Evolutionary conservation across 2,113 vertebrate genomes (phyloP).

Genomic region (Brachionichthys hirsutus): DNA sequence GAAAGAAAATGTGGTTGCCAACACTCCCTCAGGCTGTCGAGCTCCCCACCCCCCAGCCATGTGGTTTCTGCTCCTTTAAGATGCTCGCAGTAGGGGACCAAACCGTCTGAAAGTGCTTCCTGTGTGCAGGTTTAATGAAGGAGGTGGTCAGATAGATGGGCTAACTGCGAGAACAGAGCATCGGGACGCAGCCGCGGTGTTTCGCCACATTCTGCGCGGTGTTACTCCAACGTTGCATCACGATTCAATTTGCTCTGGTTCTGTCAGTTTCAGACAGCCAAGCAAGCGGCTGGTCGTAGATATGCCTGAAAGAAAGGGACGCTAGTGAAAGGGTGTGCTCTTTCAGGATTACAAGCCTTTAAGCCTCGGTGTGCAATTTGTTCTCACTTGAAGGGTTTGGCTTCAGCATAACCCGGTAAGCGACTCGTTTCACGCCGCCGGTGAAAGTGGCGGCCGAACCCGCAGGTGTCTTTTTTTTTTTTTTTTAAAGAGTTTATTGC

Average conservation of each 20-base stretch:
- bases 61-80: slow-evolving; percentile 62
- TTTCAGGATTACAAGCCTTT: not conserved
- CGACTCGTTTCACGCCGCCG: slow-evolving; percentile 20
- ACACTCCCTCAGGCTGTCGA: slow-evolving; percentile 54
- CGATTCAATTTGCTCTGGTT: not conserved
- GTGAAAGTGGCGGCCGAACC: slow-evolving; percentile 34
- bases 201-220: slow-evolving; percentile 16
- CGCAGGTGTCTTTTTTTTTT: slow-evolving; percentile 64
- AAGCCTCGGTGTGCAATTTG: slow-evolving; percentile 1
- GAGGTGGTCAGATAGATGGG: slow-evolving; percentile 26
- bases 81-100: slow-evolving; percentile 38
- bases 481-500: slow-evolving; percentile 52
- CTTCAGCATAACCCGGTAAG: slow-evolving; percentile 3
- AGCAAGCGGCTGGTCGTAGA: not conserved
- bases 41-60: slow-evolving; percentile 52
- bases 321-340: slow-evolving; percentile 6
- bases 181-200: not conserved
- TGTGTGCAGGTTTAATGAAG: slow-evolving; percentile 33
- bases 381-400: slow-evolving; percentile 15
- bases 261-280: slow-evolving; percentile 16
- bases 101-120: slow-evolving; percentile 43
- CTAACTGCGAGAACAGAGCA: slow-evolving; percentile 17
- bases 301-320: slow-evolving; percentile 16
- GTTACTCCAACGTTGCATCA: slow-evolving; percentile 40
- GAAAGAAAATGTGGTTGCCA: slow-evolving; percentile 46